Evolutionary conservation across 2,888 invertebrate species (phyloP), one percentile per base, ranked within the genome.

Genomic region (Podabrus alpinus): DNA sequence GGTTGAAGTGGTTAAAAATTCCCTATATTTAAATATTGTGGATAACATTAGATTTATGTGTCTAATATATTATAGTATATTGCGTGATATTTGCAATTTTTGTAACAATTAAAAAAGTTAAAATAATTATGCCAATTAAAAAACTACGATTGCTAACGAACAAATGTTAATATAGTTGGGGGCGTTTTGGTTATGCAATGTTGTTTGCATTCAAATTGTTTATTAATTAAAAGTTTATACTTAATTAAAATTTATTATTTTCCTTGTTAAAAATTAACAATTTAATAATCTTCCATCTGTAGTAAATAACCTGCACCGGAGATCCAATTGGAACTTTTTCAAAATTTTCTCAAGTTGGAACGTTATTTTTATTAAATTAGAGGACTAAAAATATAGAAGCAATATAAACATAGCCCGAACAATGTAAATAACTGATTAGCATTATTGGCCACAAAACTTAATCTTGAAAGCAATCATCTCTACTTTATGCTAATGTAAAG

Each of bases 401-500:
- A 74, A 67, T 71, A 77, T 71, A 77, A 66, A 74, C 72, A 67
- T 74, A 74, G 75, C 64, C 69, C 68, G 67, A 75, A 72, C 72
- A 77, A 77, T 72, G 77, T 77, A 77, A 77, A 73, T 75, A 77
- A 74, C 77, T 71, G 77, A 77, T 77, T 77, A 75, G 77, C 73
- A 76, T 77, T 75, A 77, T 77, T 75, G 77, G 71, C 73, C 76
- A 77, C 73, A 75, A 76, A 77, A 73, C 68, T 60, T 77, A 78
- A 78, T 77, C 78, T 75, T 66, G 64, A 70, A 75, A 73, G 77
- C 76, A 77, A 80, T 79, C 77, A 74, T 79, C 77, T 77, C 72
- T 73, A 77, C 75, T 80, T 80, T 79, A 80, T 77, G 79, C 75
- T 80, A 80, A 80, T 80, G 80, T 73, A 78, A 66, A 45, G 64